Evolutionary conservation across 2,113 vertebrate genomes (phyloP), one percentile per base, ranked within the genome.

Genomic region (Rafetus swinhoei): DNA sequence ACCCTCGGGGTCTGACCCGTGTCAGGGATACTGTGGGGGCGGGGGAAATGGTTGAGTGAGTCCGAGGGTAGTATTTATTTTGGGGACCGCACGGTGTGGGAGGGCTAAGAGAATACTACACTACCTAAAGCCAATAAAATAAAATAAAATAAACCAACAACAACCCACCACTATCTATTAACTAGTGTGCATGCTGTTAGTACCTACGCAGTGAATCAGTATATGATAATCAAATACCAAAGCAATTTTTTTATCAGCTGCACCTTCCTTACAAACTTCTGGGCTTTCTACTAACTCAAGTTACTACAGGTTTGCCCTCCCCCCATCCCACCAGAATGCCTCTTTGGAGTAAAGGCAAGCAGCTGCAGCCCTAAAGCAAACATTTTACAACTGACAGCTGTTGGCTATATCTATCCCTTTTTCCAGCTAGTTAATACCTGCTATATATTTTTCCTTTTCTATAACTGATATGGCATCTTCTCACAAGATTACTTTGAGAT

Each of bases 391-490:
- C 72, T 69, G 65, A 79, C 95, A 97, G 96, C 97, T 96, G 96
- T 87, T 92, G 15, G 84, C 83, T n/a, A 16, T 92, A 35, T 84
- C 93, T 93, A 81, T 19, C 81, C 92, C 35, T 77, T 77, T 50
- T 94, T 90, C 74, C 50, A 89, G 91, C 95, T 96, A 96, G 86
- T 77, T 97, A 97, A 93, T 95, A 93, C 87, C 81, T 89, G 85
- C 90, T 93, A 0, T 87, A 82, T 50, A 45, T 93, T 96, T 81
- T 87, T 77, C 74, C 24, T 50, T 50, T 50, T 12, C 74, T 77
- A 8, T 24, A 77, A 77, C 88, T 85, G 80, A 85, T 84, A 90
- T 45, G 85, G 76, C 76, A 72, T 22, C 87, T 94, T 90, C 76
- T 90, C 88, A 50, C 0, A 93, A 57, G 76, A 79, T 29, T 86